Base-by-base conservation (phyloP, 2,888 invertebrate species). In the Leucozona laternaria region DNA sequence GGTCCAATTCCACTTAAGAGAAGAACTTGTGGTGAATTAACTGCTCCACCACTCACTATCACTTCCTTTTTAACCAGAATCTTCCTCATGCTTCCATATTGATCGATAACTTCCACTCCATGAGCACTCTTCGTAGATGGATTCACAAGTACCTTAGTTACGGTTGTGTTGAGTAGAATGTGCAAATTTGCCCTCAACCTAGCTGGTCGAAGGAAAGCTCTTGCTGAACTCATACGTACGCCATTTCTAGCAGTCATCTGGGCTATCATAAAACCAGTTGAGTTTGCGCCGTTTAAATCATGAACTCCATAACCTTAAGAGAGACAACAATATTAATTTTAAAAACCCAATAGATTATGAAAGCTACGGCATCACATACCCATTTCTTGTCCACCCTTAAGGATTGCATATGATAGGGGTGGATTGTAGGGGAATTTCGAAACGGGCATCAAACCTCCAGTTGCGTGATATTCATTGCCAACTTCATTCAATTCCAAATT, bases 1-100 rank as follows among this genome's bases (percentile, higher is more conserved):
- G 96, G 96, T 0, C 98, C 98, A 13, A 98, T 94, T 11, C 99
- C 99, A 88, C 98, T 98, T 53, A 98, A 94, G 90, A 98, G 94
- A 15, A 99, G 94, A 60, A 99, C 93, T 91, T 99, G 99, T 0
- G 99, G 98, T 0, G 98, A 97, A 88, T 97, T 98, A 1, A 99
- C 97, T 13, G 99, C 97, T 0, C 99, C 97, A 10, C 94, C 96
- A 87, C 94, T 94, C 88, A 89, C 89, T 40, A 98, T 96, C 0
- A 98, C 95, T 92, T 97, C 97, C 90, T 96, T 97, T 88, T 95
- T 95, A 0, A 97, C 97, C 88, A 95, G 93, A 1, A 96, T 96
- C 2, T 95, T 93, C 89, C 96, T 92, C 55, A 92, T 90, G 88
- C 93, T 93, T 22, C 92, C 93, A 86, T 93, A 92, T 70, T 93